Evolutionary conservation across 2,888 invertebrate genomes (phyloP), one percentile per base, ranked within the genome.

Genomic region (Rutpela maculata): DNA sequence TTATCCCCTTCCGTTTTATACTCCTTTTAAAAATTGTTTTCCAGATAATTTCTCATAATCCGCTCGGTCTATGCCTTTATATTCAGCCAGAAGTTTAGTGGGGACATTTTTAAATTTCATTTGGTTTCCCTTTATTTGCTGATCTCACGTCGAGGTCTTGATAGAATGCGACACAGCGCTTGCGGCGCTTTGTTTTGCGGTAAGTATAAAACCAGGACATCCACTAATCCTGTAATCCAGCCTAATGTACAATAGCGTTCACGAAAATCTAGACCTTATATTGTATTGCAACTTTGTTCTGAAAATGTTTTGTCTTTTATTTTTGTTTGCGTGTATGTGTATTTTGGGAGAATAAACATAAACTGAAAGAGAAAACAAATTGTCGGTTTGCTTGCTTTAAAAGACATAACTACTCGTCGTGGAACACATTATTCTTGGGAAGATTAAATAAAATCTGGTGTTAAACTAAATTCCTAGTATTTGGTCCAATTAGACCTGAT

Each of bases 171-270:
- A 18, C 66, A 59, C 59, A 50, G 22, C 75, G 75, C 75, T 50
- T 35, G 67, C 19, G 75, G 75, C 75, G 75, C 38, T 78, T 78
- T 78, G 78, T 78, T 79, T 74, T 80, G 80, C 68, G 80, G 80
- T 65, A 74, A 70, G 70, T 60, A 60, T 38, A 18, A 70, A 69
- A 70, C 70, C 70, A 70, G 76, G 76, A 69, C 77, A 71, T 70
- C 73, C 75, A 31, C 74, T 80, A 80, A 80, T 78, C 80, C 77
- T 55, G 57, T 80, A 80, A 80, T 80, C 80, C 77, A 35, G 67
- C 78, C 62, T 62, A 62, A 62, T 62, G 35, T 62, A 62, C 35
- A 62, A 62, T 62, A 62, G 35, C 26, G 62, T 35, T 35, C 62
- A 31, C 35, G 9, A 50, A 31, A 26, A 62, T 62, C 35, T 62